Conservation (phyloP, 2,113 vertebrate genomes). For the Sakesphorus luctuosus region DNA sequence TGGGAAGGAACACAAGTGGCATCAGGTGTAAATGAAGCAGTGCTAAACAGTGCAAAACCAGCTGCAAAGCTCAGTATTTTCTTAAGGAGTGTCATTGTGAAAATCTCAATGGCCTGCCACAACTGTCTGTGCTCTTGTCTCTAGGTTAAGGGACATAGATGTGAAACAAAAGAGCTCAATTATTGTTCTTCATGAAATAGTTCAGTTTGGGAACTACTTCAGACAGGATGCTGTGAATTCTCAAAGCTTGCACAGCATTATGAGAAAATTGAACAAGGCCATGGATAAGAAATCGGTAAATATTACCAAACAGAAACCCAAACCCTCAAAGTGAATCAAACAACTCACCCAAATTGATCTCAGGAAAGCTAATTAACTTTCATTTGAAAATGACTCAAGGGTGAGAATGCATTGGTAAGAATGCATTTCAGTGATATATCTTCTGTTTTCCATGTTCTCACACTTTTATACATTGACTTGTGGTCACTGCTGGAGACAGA, state of each 20-base stretch:
- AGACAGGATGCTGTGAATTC: not conserved
- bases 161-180: not conserved
- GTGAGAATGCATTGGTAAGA: not conserved
- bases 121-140: not conserved
- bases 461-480: not conserved
- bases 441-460: not conserved
- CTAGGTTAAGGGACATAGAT: not conserved
- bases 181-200: not conserved
- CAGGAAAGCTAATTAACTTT: not conserved
- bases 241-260: not conserved
- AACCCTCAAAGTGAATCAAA: not conserved
- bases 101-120: not conserved
- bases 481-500: not conserved
- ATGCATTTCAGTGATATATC: not conserved
- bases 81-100: not conserved
- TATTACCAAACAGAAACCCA: not conserved
- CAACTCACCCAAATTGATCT: not conserved
- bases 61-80: not conserved
- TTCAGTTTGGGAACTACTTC: not conserved
- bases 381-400: not conserved
- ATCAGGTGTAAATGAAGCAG: not conserved
- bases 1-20: rapidly evolving
- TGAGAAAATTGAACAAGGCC: not conserved
- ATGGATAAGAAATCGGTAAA: not conserved
- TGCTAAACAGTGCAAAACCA: not conserved